Evolutionary conservation across 2,113 vertebrate genomes (phyloP), one percentile per base, ranked within the genome.

Genomic region (Myrmecobius fasciatus): DNA sequence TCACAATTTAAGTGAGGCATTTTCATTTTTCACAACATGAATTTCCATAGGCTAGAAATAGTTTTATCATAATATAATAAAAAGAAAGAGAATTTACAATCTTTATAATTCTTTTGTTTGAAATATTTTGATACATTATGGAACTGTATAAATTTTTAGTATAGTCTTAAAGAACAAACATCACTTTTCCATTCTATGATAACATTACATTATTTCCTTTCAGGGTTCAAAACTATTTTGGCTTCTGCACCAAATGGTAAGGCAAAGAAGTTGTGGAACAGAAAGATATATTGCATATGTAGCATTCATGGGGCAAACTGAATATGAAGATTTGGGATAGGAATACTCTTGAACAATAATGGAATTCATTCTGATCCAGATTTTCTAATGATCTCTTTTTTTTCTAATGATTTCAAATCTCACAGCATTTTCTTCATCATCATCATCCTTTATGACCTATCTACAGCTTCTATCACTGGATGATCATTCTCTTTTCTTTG

Each of bases 1-100:
- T 92, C 1, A 95, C 91, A 93, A 93, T 8, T 92, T 95, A 49
- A 93, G 67, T 10, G 92, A 3, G 0, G 8, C 48, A 96, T 52
- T 92, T 94, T 92, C 83, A 25, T 51, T 6, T 1, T 28, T 90
- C 89, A 75, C n/a, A 53, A 93, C 20, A 67, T 2, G 83, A 9
- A 92, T 48, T 90, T 43, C 31, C 31, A 0, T 60, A 94, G 89
- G 53, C 90, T 93, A 51, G 52, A 51, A 60, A 89, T 12, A 1
- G 46, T 88, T 89, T 43, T 90, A 36, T 90, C 53, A 54, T 89
- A 60, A 46, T n/a, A 43, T 51, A 52, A 92, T 46, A 25, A 48
- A 89, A 89, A 25, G 43, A 47, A 89, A 89, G 89, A 89, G 46
- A 20, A 26, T 49, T 90, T 49, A 90, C 28, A 48, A 26, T 4